Evolutionary conservation across 2,797 vertebrate species (phyloP).

Genomic region (Bradypodion ventrale): DNA sequence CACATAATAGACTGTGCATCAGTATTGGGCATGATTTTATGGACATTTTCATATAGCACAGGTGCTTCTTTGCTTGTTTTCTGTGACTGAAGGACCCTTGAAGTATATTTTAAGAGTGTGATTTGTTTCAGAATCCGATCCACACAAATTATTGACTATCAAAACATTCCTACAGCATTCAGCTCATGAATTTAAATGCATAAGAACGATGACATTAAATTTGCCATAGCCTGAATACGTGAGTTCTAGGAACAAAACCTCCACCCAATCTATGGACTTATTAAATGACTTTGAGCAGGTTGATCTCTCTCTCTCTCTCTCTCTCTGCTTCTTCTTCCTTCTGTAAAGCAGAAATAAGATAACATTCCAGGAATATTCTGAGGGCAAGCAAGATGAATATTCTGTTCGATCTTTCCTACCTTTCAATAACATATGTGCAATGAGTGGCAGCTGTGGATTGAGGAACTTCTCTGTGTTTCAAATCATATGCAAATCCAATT

Average conservation of each 20-base stretch:
- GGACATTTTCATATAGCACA: neutral
- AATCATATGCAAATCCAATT: neutral
- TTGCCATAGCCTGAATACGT: neutral
- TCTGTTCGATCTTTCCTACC: neutral
- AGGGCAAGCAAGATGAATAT: neutral
- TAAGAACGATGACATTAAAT: neutral
- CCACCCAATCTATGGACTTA: neutral
- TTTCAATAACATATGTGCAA: neutral
- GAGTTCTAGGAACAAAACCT: too few relatives aligned
- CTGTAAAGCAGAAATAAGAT: neutral
- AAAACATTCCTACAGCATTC: constrained; percentile 3
- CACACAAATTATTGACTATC: constrained; percentile 22
- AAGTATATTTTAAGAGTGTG: constrained; percentile 13
- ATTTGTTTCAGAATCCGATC: constrained; percentile 37
- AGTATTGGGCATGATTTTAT: neutral
- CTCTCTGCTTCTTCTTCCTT: neutral
- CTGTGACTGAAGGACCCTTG: neutral
- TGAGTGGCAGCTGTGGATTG: neutral
- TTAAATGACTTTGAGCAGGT: neutral
- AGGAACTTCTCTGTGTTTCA: neutral
- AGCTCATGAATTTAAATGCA: constrained; percentile 1
- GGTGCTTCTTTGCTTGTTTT: neutral
- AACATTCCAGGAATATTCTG: neutral
- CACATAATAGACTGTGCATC: neutral
- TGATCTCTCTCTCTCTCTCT: neutral